Evolutionary conservation across 2,797 vertebrate species (phyloP), one percentile per base, ranked within the genome.

Genomic region (Distichodus sexfasciatus): DNA sequence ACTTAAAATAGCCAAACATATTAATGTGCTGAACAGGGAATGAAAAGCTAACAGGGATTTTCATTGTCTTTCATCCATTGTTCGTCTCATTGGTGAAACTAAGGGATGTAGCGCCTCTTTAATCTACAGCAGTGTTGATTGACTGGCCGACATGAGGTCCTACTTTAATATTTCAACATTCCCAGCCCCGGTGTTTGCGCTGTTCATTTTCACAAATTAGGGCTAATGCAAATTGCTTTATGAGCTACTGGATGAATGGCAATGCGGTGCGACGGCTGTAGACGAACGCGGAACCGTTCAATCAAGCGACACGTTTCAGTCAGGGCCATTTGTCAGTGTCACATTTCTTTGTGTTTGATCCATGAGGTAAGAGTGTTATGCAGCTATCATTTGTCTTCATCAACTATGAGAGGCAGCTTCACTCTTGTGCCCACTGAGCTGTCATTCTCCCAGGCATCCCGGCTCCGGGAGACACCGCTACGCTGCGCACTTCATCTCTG

Each of bases 321-420:
- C 78, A 69, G 72, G 36, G 82, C 74, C 70, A 85, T 91, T 86
- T 87, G 79, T 89, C 87, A 86, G 33, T 83, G 89, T 88, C 87
- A 87, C 81, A 83, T 87, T 87, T 85, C 81, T 87, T 87, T 84
- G 83, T 71, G 66, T 88, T 85, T 87, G 87, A 89, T 90, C 82
- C 79, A 79, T 31, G 81, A 76, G 76, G 81, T 86, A 66, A 80
- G 75, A 70, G 55, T 62, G 75, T 83, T 77, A 81, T 76, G 41
- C 53, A 80, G 84, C 82, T 71, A 76, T 86, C 86, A 90, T 91
- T 84, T 81, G 86, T 91, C 90, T 89, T 90, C 85, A 87, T 90
- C 83, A 87, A 79, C 76, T 67, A 38, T 66, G 69, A 80, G 71
- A 53, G 79, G 55, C 76, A 66, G 79, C 75, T 35, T 46, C 71